These are phyloP conservation scores for Microcebus griseorufus DNA, from an alignment of 2,113 vertebrate species.

Conservation along the genomic window DNA sequence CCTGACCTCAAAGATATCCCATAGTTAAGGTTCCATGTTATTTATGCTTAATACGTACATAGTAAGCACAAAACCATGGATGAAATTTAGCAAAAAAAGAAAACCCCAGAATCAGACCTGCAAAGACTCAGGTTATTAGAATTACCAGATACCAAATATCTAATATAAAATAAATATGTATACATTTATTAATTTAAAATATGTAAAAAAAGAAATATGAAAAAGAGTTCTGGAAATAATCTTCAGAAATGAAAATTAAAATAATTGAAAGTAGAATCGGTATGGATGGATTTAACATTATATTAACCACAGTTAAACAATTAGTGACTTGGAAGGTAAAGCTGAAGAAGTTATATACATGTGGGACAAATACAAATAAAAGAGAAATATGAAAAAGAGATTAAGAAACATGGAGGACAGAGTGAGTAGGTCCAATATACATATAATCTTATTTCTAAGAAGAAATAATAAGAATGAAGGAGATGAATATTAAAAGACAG, in stretches of 20 bases:
- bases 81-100: background rate
- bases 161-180: background rate
- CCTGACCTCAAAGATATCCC: background rate
- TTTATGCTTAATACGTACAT: background rate
- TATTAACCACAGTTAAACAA: background rate
- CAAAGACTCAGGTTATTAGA: background rate
- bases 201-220: background rate
- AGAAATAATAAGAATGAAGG: background rate
- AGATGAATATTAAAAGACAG: background rate
- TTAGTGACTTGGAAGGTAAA: constrained; percentile 16
- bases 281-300: background rate
- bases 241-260: background rate
- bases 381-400: background rate
- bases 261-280: background rate
- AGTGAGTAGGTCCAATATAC: background rate
- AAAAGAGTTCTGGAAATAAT: background rate
- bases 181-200: background rate
- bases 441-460: background rate
- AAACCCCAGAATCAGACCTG: background rate
- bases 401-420: background rate
- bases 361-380: background rate
- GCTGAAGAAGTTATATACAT: background rate
- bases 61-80: background rate
- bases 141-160: background rate
- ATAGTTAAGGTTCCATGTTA: background rate